Conservation (phyloP, 2,113 vertebrate genomes). For the Pelvicachromis taeniatus region DNA sequence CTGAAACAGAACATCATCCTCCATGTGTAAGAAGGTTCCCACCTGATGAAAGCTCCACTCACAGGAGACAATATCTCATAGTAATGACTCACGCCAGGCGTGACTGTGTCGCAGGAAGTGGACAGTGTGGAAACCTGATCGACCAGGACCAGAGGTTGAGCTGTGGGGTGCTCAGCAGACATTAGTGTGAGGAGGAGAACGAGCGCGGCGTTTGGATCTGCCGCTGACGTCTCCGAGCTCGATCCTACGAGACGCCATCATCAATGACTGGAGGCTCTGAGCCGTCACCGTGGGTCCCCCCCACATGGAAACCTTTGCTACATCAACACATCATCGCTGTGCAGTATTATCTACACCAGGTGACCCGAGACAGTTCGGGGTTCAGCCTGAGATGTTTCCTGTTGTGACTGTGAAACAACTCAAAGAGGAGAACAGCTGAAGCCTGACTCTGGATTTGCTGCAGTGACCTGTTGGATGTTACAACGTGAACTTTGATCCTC, state of each 20-base stretch:
- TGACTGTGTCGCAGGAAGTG: not conserved
- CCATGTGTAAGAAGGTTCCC: not conserved
- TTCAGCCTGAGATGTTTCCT: fast-evolving
- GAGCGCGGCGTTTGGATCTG: not conserved
- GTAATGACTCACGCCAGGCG: not conserved
- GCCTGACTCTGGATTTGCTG: not conserved
- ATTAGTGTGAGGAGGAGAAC: not conserved
- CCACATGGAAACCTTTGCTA: not conserved
- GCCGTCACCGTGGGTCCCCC: not conserved
- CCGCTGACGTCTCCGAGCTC: not conserved
- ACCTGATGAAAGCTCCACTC: not conserved
- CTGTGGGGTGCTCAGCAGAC: not conserved
- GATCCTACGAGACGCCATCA: not conserved
- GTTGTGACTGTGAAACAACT: not conserved
- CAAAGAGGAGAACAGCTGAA: not conserved
- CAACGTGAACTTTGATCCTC: not conserved
- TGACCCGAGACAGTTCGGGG: not conserved
- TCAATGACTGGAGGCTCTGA: not conserved
- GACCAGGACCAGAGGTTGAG: not conserved
- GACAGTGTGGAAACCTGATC: not conserved
- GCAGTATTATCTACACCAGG: not conserved
- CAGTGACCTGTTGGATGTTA: not conserved
- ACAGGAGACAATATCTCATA: not conserved
- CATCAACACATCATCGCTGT: not conserved
- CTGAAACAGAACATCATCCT: not conserved